These are phyloP conservation scores for Dendropsophus ebraccatus DNA, from an alignment of 2,113 vertebrate species.

Conservation along the genomic window DNA sequence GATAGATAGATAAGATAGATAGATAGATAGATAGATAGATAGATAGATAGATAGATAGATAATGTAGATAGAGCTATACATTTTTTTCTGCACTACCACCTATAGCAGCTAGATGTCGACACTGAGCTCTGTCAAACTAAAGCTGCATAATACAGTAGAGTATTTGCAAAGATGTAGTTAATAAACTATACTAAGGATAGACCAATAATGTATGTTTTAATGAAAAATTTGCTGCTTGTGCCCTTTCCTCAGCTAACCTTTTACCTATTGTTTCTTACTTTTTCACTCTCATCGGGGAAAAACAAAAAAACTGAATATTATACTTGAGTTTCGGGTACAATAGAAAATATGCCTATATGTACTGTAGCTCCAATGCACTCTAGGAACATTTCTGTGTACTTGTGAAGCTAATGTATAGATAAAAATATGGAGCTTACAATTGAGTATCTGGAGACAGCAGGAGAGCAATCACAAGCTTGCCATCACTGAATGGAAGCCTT, in stretches of 20 bases:
- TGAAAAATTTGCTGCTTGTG: not conserved
- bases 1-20: not conserved
- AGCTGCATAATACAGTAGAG: not conserved
- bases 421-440: not conserved
- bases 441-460: not conserved
- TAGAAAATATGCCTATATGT: not conserved
- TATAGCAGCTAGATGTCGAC: not conserved
- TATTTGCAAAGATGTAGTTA: not conserved
- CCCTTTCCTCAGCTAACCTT: not conserved
- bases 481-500: not conserved
- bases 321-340: too few relatives aligned
- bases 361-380: not conserved
- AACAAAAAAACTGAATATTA: not conserved
- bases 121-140: not conserved
- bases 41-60: not conserved
- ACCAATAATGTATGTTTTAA: constrained; percentile 6
- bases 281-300: not conserved
- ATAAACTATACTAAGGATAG: constrained; percentile 8
- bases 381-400: not conserved
- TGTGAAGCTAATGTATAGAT: not conserved
- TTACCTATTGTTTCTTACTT: not conserved
- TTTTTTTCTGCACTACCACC: not conserved
- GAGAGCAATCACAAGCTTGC: not conserved
- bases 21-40: not conserved
- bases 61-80: too few relatives aligned